Base-by-base conservation (phyloP, 2,888 invertebrate genomes). In the Andrena trimmerana region DNA sequence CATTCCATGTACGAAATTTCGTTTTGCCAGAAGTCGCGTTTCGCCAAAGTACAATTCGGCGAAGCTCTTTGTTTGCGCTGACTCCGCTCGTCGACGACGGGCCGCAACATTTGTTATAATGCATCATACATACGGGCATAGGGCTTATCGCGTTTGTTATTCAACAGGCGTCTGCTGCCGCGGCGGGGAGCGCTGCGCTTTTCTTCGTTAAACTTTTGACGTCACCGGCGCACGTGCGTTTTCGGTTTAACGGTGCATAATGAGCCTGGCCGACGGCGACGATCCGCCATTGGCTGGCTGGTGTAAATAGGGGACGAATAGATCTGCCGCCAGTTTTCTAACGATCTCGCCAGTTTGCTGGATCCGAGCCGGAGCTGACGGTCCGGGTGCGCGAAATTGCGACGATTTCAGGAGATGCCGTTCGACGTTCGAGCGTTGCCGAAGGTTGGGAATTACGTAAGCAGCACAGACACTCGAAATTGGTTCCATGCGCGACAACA, bases 391-490 rank as follows among this genome's bases (percentile, higher is more conserved):
- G 5, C 42, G 42, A 16, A 5, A 42, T 42, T 16, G 42, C 42
- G 42, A 42, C 57, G 54, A 20, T 31, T 24, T 33, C 68, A 36
- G 8, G 1, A n/a, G 33, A 6, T 20, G 20, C 27, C n/a, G 52
- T 60, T 74, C 36, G 66, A 84, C 52, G 54, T 80, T 71, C 48
- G 36, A 27, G 1, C 27, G 27, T 8, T 24, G 62, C 62, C 60
- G 42, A 24, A 33, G 69, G 20, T 48, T 27, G 76, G 27, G 33
- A 83, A 88, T 88, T 88, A 84, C 78, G 78, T 78, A 88, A 88
- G 50, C 62, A 20, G 27, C 54, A 10, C n/a, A 42, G 68, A 68
- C 79, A 79, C 42, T 66, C 74, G 36, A 76, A 81, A 78, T 81
- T 81, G 48, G 42, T 83, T 71, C 63, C 81, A 81, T 69, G 52